phyloP scores from a whole-genome alignment of 35 echinoderm and acorn worm species.

The Chiridota heheva region DNA sequence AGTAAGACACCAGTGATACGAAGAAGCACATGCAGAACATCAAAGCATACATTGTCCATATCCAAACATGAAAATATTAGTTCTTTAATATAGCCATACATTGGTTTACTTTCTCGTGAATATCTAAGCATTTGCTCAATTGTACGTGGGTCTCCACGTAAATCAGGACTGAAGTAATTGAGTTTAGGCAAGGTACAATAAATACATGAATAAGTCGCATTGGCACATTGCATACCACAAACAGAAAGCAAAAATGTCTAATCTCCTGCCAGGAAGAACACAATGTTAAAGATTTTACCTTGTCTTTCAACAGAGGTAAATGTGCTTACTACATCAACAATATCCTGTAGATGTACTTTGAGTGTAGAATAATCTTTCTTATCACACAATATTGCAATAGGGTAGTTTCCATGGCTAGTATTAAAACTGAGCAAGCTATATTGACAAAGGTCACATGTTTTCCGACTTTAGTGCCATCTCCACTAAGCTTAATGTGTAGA shows the following conservation, averaged over 20 bases:
- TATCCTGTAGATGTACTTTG: conserved; percentile 6
- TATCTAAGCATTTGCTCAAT: not conserved
- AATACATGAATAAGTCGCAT: not conserved
- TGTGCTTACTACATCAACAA: conserved; percentile 1
- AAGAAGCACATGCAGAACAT: conserved; percentile 36
- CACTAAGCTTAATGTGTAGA: conserved; percentile 34
- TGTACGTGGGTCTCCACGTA: conserved; percentile 2
- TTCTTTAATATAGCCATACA: not conserved
- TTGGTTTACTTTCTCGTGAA: not conserved
- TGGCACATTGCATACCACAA: conserved; percentile 28
- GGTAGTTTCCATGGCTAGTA: conserved; percentile 36
- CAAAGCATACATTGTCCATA: not conserved
- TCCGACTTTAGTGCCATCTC: conserved; percentile 38
- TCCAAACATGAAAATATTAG: conserved; percentile 9
- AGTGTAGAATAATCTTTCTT: conserved; percentile 3
- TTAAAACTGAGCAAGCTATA: conserved; percentile 11
- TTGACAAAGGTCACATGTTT: conserved; percentile 51
- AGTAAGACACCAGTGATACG: conserved; percentile 27
- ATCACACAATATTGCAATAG: conserved; percentile 36
- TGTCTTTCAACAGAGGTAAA: not conserved
- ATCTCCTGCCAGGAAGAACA: conserved; percentile 15
- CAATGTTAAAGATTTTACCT: not conserved
- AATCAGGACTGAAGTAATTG: not conserved
- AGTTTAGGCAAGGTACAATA: conserved; percentile 22
- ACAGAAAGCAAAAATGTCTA: conserved; percentile 43